Evolutionary conservation across 2,888 invertebrate genomes (phyloP).

Genomic region (Drosophila niveifrons): DNA sequence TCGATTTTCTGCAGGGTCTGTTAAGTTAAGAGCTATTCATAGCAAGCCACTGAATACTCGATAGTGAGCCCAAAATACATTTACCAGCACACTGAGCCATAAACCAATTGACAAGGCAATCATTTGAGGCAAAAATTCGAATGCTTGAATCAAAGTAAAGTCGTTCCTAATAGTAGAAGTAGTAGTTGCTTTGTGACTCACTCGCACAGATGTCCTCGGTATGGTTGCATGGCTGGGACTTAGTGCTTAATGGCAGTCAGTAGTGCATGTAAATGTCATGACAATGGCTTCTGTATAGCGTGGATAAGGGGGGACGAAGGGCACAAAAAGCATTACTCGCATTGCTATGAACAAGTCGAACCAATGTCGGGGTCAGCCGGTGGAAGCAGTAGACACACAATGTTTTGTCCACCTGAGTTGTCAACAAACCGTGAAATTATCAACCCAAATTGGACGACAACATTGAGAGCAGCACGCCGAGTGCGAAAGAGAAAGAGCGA

Average conservation of each 20-base stretch:
- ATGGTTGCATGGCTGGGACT: conserved; percentile 57
- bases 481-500: not conserved
- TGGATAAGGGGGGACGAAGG: conserved; percentile 2
- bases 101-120: conserved; percentile 79
- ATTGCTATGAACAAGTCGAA: conserved; percentile 45
- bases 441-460: conserved; percentile 75
- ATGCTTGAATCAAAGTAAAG: conserved; percentile 65
- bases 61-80: conserved; percentile 56
- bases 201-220: conserved; percentile 28
- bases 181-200: conserved; percentile 44
- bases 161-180: conserved; percentile 52
- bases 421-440: conserved; percentile 83
- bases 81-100: conserved; percentile 73
- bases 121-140: conserved; percentile 65
- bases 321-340: conserved; percentile 56
- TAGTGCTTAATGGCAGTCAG: conserved; percentile 76
- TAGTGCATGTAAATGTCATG: conserved; percentile 80
- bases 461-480: conserved; percentile 30
- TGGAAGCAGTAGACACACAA: conserved; percentile 40
- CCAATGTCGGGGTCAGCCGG: conserved; percentile 41
- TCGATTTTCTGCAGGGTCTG: not conserved
- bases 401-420: conserved; percentile 80
- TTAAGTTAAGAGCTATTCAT: conserved; percentile 35
- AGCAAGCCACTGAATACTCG: conserved; percentile 18
- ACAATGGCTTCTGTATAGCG: conserved; percentile 57